Percentiles rank a stretch among this genome's conserved stretches.
Conservation (phyloP, 35 echinoderm and acorn worm species). For the Ptychodera flava region DNA sequence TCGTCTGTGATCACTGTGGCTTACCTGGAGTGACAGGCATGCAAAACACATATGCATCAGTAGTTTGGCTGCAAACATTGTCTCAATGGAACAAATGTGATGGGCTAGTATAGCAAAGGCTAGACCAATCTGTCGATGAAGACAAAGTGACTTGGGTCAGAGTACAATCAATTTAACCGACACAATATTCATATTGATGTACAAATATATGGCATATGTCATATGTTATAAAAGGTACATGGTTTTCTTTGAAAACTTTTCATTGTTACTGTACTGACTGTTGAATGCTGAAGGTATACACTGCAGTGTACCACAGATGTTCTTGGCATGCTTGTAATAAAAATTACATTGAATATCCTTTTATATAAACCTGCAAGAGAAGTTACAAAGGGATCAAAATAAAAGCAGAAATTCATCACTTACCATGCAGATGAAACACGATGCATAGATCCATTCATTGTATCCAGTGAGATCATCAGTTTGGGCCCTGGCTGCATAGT, state of each 20-base stretch:
- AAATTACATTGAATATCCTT: too few species aligned
- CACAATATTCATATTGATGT: too few species aligned
- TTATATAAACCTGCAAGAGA: too few species aligned
- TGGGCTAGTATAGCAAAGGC: constrained; percentile 70
- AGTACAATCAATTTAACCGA: too few species aligned
- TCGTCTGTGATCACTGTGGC: too few species aligned
- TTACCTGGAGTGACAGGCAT: constrained; percentile 73
- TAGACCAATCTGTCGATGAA: constrained; percentile 44
- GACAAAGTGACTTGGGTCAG: neutral
- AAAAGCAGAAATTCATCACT: too few species aligned
- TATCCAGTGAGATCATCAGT: constrained; percentile 91
- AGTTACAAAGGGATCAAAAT: too few species aligned
- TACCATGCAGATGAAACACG: constrained; percentile 88
- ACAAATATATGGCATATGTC: too few species aligned
- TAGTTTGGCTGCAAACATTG: constrained; percentile 97
- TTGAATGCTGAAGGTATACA: neutral
- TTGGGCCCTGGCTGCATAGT: constrained; percentile 66
- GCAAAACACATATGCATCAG: constrained; percentile 93
- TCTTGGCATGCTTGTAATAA: too few species aligned
- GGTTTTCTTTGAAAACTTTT: too few species aligned
- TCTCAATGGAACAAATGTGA: constrained; percentile 71
- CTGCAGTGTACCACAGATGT: neutral
- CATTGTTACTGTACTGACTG: neutral
- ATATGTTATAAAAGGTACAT: too few species aligned
- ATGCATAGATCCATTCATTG: constrained; percentile 69